Evolutionary conservation across 2,113 vertebrate genomes (phyloP).

Genomic region (Morone chrysops): DNA sequence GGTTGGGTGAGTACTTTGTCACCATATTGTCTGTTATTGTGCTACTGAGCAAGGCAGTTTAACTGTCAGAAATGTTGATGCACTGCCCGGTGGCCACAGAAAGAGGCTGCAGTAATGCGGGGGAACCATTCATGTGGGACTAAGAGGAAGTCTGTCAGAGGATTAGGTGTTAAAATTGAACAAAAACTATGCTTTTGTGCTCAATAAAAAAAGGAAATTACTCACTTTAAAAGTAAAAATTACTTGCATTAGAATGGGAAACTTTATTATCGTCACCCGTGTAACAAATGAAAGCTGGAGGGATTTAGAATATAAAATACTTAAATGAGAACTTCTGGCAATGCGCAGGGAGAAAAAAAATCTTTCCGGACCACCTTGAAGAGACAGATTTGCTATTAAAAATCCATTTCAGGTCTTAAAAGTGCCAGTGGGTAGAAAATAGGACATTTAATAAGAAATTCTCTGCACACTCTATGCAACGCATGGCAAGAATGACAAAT

Average conservation of each 20-base stretch:
- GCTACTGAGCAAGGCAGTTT: conserved; percentile 42
- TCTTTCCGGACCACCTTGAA: conserved; percentile 50
- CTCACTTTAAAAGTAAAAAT: conserved; percentile 33
- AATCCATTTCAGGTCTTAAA: conserved; percentile 53
- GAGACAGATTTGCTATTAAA: conserved; percentile 60
- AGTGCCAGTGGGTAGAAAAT: conserved; percentile 28
- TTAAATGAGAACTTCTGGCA: conserved; percentile 23
- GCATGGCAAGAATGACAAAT: conserved; percentile 35
- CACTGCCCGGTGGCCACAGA: not conserved
- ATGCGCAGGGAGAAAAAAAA: conserved; percentile 41
- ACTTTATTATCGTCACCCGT: conserved; percentile 6
- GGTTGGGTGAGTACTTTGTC: conserved; percentile 11
- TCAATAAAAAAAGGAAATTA: conserved; percentile 25
- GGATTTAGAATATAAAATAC: conserved; percentile 35
- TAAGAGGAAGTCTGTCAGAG: conserved; percentile 17
- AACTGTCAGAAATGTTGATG: conserved; percentile 25
- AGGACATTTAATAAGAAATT: conserved; percentile 39
- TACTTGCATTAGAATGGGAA: conserved; percentile 14
- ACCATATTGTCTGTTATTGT: conserved; percentile 22
- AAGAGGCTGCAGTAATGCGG: not conserved
- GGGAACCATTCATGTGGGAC: not conserved
- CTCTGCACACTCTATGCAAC: not conserved
- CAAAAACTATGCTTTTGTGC: not conserved
- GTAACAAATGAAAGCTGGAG: conserved; percentile 6
- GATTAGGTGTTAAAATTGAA: not conserved